These are phyloP conservation scores for Gila orcuttii DNA, from an alignment of 2,113 vertebrate species.

Conservation along the genomic window DNA sequence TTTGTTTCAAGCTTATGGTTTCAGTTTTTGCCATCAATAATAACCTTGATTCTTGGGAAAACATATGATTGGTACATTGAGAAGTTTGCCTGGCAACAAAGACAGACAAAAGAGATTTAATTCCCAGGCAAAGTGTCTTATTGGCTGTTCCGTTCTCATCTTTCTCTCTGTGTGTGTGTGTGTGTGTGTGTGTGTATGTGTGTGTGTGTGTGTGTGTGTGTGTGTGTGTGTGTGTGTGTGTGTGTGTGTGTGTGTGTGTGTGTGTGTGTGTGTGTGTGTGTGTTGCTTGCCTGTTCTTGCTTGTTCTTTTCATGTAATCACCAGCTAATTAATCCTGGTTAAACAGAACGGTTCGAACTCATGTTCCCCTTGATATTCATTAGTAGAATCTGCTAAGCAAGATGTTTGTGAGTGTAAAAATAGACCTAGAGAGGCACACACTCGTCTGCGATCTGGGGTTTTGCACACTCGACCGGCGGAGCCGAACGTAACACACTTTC, in stretches of 20 bases:
- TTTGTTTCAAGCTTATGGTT: no score
- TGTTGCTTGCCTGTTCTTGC: neutral
- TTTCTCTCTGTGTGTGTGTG: neutral
- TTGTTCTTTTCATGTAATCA: constrained; percentile 12
- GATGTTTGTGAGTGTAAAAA: neutral
- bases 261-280: neutral
- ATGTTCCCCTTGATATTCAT: constrained; percentile 3
- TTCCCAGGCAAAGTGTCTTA: neutral
- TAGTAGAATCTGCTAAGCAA: constrained; percentile 4
- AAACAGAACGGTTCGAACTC: neutral
- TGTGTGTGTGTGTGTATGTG: neutral
- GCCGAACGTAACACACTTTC: neutral
- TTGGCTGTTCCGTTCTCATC: neutral
- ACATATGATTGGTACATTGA: neutral
- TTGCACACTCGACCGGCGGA: neutral
- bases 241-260: no score
- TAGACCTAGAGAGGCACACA: neutral
- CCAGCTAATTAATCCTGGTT: neutral
- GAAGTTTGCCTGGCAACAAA: neutral
- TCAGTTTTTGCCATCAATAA: no score
- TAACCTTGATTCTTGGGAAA: neutral
- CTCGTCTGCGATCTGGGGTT: neutral
- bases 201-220: no score
- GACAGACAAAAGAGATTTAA: constrained; percentile 25
- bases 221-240: no score